phyloP scores from a whole-genome alignment of 2,797 vertebrate genomes.

The Hydrolagus colliei region DNA sequence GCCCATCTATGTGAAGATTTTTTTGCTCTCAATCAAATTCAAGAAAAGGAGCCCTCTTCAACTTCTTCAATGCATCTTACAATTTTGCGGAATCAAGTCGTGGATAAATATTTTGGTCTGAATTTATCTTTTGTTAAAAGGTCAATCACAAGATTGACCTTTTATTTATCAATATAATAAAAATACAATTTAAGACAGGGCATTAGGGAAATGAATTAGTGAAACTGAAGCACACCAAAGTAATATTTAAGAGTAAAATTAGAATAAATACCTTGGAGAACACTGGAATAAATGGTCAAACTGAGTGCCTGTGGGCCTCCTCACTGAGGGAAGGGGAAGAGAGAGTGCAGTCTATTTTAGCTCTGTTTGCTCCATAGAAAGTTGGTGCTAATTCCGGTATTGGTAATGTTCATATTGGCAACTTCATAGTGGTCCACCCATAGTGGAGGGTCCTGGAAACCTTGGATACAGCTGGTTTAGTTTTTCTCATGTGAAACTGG shows the following conservation, averaged over 20 bases:
- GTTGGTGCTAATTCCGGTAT: neutral
- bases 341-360: neutral
- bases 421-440: neutral
- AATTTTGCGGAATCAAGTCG: neutral
- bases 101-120: neutral
- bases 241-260: neutral
- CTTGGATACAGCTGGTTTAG: neutral
- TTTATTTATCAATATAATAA: neutral
- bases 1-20: too few relatives aligned
- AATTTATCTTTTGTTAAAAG: neutral
- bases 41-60: neutral
- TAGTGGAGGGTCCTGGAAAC: neutral
- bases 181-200: neutral
- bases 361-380: neutral
- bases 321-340: neutral
- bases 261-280: neutral
- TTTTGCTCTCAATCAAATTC: neutral
- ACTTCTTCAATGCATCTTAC: neutral
- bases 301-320: too few relatives aligned
- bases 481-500: constrained; percentile 25
- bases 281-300: neutral
- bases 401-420: neutral
- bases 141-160: neutral
- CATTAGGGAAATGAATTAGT: neutral
- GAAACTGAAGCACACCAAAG: neutral